Evolutionary conservation across 2,113 vertebrate species (phyloP).

Genomic region (Chitala chitala): DNA sequence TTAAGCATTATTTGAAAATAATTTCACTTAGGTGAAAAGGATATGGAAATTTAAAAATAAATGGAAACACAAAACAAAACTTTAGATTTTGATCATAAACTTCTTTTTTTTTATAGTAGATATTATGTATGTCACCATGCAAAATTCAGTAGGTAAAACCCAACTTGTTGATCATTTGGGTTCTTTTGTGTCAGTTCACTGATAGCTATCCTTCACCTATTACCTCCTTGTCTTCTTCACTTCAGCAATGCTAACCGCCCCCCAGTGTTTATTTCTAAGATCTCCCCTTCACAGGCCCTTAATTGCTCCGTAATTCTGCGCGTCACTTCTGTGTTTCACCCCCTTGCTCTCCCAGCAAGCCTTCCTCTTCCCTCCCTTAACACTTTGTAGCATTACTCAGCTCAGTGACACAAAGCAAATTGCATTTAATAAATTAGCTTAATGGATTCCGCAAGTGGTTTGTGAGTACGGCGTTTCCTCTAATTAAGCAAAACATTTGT

Average conservation of each 20-base stretch:
- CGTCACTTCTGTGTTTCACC: conserved; percentile 53
- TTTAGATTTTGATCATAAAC: too few species aligned
- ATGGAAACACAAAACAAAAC: too few species aligned
- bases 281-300: conserved; percentile 48
- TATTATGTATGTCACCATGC: too few species aligned
- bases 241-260: neutral
- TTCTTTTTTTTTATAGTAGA: too few species aligned
- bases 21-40: too few species aligned
- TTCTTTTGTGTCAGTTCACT: neutral
- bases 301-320: conserved; percentile 59
- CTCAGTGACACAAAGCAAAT: conserved; percentile 71
- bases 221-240: neutral
- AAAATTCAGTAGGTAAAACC: too few species aligned
- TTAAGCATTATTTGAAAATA: too few species aligned
- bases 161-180: too few species aligned
- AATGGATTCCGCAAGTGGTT: conserved; percentile 81
- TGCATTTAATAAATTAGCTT: conserved; percentile 77
- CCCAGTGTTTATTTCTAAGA: conserved; percentile 42
- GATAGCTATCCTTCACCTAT: neutral
- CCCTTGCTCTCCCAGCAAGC: conserved; percentile 52
- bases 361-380: conserved; percentile 55
- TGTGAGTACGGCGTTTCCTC: conserved; percentile 69
- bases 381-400: conserved; percentile 73
- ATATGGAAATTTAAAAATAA: too few species aligned
- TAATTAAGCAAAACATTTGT: conserved; percentile 72